These are phyloP conservation scores for Troides helena DNA, from an alignment of 2,888 invertebrate species.

Conservation along the genomic window DNA sequence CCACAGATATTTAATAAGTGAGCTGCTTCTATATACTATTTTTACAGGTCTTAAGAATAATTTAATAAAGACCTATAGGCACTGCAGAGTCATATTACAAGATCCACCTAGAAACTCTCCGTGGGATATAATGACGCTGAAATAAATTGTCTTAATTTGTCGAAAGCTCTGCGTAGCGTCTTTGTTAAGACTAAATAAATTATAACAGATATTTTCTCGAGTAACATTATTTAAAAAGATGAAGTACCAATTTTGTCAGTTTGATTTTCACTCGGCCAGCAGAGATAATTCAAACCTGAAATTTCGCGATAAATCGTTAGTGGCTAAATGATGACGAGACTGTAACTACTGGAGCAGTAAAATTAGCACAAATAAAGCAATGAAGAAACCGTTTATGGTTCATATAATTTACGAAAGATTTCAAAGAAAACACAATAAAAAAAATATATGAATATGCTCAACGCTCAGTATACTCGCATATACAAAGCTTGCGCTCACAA, in stretches of 20 bases:
- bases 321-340: no score
- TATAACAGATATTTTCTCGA: slow-evolving; percentile 49
- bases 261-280: slow-evolving; percentile 7
- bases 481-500: no score
- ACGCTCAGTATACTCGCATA: no score
- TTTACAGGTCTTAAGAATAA: slow-evolving; percentile 1
- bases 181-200: slow-evolving; percentile 53
- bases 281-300: slow-evolving; percentile 6
- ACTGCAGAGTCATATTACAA: slow-evolving; percentile 57
- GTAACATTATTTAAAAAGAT: slow-evolving; percentile 29
- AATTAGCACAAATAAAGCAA: no score
- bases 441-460: no score
- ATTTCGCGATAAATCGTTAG: background rate
- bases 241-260: slow-evolving; percentile 19
- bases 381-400: no score
- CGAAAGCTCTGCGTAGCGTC: slow-evolving; percentile 44
- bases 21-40: slow-evolving; percentile 3
- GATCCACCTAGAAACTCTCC: slow-evolving; percentile 49
- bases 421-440: no score
- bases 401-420: no score
- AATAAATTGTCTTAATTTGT: slow-evolving; percentile 66
- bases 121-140: slow-evolving; percentile 60
- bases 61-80: slow-evolving; percentile 51
- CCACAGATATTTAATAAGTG: slow-evolving; percentile 2
- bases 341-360: no score